A percentile compares a stretch with the other conserved stretches of the same genome.
Evolutionary conservation across 1,140 invertebrate species (phyloP).

Genomic region (Holotrichia oblita): DNA sequence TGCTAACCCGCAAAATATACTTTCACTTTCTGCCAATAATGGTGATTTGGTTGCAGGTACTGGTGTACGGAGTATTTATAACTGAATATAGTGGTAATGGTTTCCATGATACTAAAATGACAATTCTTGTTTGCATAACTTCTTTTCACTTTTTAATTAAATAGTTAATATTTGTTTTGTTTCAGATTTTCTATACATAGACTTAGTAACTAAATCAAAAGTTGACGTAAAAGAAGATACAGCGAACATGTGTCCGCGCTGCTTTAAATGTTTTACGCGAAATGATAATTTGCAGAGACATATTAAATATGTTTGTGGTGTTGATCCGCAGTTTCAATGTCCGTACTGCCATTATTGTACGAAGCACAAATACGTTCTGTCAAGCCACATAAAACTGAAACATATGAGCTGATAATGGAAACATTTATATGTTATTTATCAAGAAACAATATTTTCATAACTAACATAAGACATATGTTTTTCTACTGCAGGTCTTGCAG

Average conservation of each 20-base stretch:
- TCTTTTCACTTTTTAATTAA: not conserved
- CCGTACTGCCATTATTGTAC: slow-evolving; percentile 62
- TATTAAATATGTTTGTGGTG: slow-evolving; percentile 76
- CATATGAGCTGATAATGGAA: slow-evolving; percentile 39
- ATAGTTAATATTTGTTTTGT: slow-evolving; percentile 12
- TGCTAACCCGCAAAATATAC: slow-evolving; percentile 10
- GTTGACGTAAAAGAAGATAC: slow-evolving; percentile 20
- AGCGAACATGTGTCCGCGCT: slow-evolving; percentile 47
- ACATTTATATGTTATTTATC: not conserved
- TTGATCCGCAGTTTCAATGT: slow-evolving; percentile 66
- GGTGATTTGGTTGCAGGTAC: slow-evolving; percentile 24
- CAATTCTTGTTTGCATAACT: not conserved
- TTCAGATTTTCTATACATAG: slow-evolving; percentile 39
- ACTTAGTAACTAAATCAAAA: slow-evolving; percentile 22
- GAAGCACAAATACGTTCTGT: slow-evolving; percentile 57
- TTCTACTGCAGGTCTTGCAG: not conserved
- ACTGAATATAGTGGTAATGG: not conserved
- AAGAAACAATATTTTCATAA: not conserved
- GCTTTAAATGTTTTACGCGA: slow-evolving; percentile 52
- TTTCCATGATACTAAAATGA: slow-evolving; percentile 19
- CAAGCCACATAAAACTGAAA: slow-evolving; percentile 51
- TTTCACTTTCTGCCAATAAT: not conserved
- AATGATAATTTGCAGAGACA: slow-evolving; percentile 66
- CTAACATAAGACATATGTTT: not conserved
- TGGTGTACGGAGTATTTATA: slow-evolving; percentile 26